Evolutionary conservation across 2,113 vertebrate genomes (phyloP).

Genomic region (Xyliphius kryptos): DNA sequence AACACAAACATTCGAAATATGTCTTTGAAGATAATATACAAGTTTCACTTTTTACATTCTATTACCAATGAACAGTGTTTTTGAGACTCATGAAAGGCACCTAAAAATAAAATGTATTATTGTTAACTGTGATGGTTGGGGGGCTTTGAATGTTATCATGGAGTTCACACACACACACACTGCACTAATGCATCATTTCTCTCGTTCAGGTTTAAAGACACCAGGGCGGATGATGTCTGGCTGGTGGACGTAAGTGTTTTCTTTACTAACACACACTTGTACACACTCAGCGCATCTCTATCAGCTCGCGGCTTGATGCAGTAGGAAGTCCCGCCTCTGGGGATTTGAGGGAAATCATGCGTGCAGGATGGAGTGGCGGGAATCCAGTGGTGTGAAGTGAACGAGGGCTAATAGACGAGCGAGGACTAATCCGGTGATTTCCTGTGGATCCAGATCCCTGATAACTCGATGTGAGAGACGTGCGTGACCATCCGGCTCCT

Average conservation of each 20-base stretch:
- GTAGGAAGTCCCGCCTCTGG: neutral
- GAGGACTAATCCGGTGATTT: conserved; percentile 26
- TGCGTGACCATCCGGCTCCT: too few relatives aligned
- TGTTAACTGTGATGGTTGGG: too few relatives aligned
- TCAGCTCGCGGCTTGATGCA: conserved; percentile 43
- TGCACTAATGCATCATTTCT: too few relatives aligned
- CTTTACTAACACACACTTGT: conserved; percentile 14
- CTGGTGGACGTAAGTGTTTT: conserved; percentile 90
- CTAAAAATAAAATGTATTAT: too few relatives aligned
- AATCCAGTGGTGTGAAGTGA: conserved; percentile 33
- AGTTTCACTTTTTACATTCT: too few relatives aligned
- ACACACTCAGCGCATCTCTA: conserved; percentile 13
- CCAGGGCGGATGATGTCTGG: conserved; percentile 86
- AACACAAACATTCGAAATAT: too few relatives aligned
- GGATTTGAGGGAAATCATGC: conserved; percentile 54
- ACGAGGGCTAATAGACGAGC: conserved; percentile 30
- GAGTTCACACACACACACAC: too few relatives aligned
- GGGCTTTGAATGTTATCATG: too few relatives aligned
- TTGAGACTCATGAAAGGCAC: too few relatives aligned
- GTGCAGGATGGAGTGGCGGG: conserved; percentile 45
- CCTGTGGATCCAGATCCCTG: conserved; percentile 17
- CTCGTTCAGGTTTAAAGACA: conserved; percentile 83
- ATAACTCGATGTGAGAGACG: neutral
- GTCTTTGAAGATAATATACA: too few relatives aligned
- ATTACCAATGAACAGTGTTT: too few relatives aligned